Evolutionary conservation across 1,140 invertebrate genomes (phyloP), one percentile per base, ranked within the genome.

Genomic region (Homarus americanus): DNA sequence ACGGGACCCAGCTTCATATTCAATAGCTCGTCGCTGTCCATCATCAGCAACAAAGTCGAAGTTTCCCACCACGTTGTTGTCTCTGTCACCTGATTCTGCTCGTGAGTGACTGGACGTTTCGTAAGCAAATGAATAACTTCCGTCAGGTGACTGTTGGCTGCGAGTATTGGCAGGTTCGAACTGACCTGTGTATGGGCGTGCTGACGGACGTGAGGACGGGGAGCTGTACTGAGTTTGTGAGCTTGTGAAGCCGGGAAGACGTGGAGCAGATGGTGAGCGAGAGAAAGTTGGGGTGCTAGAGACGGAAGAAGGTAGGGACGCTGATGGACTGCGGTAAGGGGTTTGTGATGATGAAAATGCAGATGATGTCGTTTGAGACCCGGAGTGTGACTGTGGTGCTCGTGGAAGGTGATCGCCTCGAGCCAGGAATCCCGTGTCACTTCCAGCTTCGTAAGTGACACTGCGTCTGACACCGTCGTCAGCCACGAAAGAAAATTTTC

Each of bases 1-100:
- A n/a, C 53, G 79, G 34, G 90, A 89, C n/a, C 92, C 82, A 40
- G 92, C 92, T 49, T 92, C 91, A 75, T 92, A 92, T 28, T 40
- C n/a, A 0, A 92, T 87, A 34, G 38, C 85, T 36, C 91, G 87
- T 10, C 83, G 82, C 32, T 91, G 38, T 36, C 83, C 84, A 69
- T 91, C 92, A 76, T 92, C 92, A 44, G 92, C 90, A 24, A 91
- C 86, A 80, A 92, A 92, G 40, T 76, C 82, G 73, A 92, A 92
- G 85, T 79, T 82, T 49, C 92, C 92, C n/a, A 76, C 53, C 28
- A 91, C 90, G 49, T 92, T 91, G 90, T 85, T 84, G 53, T 87
- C 79, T 38, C 53, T 58, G 41, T 92, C 84, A 24, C 87, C 91
- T 28, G 90, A 82, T 66, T 92, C 92, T 20, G 80, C 41, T 66